A percentile compares a stretch with the other conserved stretches of the same genome.
Conservation (phyloP, 2,797 vertebrate species). For the Phoebastria nigripes region DNA sequence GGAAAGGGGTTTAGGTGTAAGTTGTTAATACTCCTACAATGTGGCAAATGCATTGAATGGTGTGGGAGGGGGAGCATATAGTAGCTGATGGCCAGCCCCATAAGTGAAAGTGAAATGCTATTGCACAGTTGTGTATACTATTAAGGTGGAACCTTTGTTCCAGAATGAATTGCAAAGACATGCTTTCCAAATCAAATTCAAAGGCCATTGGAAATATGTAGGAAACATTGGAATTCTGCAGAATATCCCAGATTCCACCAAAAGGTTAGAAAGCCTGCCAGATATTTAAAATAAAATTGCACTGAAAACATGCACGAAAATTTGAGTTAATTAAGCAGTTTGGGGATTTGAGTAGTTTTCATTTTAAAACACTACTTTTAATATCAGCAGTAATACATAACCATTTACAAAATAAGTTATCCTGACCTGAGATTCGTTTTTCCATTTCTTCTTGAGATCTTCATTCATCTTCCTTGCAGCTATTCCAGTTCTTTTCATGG, state of each 20-base stretch:
- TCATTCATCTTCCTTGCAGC: not conserved
- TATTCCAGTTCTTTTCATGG: not conserved
- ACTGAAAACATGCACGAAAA: not conserved
- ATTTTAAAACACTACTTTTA: not conserved
- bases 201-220: not conserved
- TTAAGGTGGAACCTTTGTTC: constrained; percentile 57
- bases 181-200: not conserved
- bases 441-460: not conserved
- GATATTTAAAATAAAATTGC: not conserved
- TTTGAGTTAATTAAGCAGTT: not conserved
- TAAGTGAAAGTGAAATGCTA: not conserved
- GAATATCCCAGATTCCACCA: not conserved
- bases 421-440: not conserved
- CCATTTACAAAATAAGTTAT: not conserved
- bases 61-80: not conserved
- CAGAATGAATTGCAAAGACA: constrained; percentile 3
- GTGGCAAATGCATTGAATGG: not conserved
- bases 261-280: not conserved
- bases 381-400: not conserved
- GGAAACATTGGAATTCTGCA: constrained; percentile 11
- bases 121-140: not conserved
- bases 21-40: not conserved
- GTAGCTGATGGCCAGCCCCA: not conserved
- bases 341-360: not conserved
- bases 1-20: constrained; percentile 18